Evolutionary conservation across 2,797 vertebrate species (phyloP), one percentile per base, ranked within the genome.

Genomic region (Enteromius unitaeniatus): DNA sequence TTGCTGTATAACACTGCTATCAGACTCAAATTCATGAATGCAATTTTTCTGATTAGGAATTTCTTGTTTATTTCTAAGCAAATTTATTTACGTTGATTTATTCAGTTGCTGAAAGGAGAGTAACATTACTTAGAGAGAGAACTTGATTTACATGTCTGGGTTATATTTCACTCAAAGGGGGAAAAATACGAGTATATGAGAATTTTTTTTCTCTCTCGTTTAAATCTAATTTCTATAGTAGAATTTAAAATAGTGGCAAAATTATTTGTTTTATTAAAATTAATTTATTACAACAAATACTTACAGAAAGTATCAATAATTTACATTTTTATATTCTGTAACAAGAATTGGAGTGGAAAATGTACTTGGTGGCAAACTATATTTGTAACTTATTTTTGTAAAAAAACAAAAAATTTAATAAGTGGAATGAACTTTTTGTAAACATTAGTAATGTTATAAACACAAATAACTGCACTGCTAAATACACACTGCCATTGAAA

Each of bases 81-180:
- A 7, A 60, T 42, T 17, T 26, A 60, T 77, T 78, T 19, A 19
- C n/a, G 23, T 31, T 17, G 19, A 37, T 55, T 62, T 60, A 26
- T 78, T 78, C 15, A 64, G 37, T 78, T 45, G 58, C 14, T 62
- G 15, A 78, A 78, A 78, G 15, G 55, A 78, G 7, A 62, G 55
- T 26, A 21, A 11, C 10, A 13, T 64, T 64, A 21, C 9, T 78
- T 15, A 3, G 37, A 45, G n/a, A 21, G 15, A 64, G 17, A 62
- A 21, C 9, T 65, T 64, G 55, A n/a, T 65, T 7, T 13, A 74
- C 58, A 31, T 64, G 34, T 77, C n/a, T 62, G 45, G 45, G 37
- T 49, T 19, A 64, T 78, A 47, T 78, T 49, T 65, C 60, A 65
- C 75, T 55, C 26, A n/a, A 67, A 40, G 21, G 3, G 4, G 31